Conservation (phyloP, 2,113 vertebrate genomes). For the Cyanistes caeruleus region DNA sequence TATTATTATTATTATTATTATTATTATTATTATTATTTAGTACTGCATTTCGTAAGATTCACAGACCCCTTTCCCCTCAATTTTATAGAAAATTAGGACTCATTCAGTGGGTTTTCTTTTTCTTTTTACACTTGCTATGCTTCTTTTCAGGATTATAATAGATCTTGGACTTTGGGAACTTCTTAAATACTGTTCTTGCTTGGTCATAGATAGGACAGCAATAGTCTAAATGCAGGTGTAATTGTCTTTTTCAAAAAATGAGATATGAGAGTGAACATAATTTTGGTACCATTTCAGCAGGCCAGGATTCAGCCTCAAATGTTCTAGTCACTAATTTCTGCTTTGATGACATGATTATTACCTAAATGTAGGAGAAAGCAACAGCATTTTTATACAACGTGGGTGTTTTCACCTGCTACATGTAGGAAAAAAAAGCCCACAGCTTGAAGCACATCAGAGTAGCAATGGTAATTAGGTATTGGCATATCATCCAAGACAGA, state of each 20-base stretch:
- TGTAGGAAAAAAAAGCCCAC: not conserved
- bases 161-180: not conserved
- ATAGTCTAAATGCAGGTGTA: not conserved
- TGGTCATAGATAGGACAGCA: not conserved
- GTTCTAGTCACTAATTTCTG: slow-evolving; percentile 8
- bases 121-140: not conserved
- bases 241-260: not conserved
- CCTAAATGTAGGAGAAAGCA: slow-evolving; percentile 42
- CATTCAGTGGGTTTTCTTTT: not conserved
- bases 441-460: slow-evolving; percentile 12
- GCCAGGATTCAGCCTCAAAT: not conserved
- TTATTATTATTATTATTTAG: too few relatives aligned
- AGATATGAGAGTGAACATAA: not conserved
- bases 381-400: slow-evolving; percentile 8
- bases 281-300: not conserved
- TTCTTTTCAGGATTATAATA: not conserved
- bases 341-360: slow-evolving; percentile 39
- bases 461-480: slow-evolving; percentile 15
- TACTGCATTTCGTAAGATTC: not conserved
- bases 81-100: not conserved
- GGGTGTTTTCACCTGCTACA: slow-evolving; percentile 39
- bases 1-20: too few relatives aligned
- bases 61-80: not conserved
- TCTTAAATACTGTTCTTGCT: not conserved
- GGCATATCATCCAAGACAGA: not conserved